Evolutionary conservation across 2,888 invertebrate genomes (phyloP).

Genomic region (Acleris laterana): DNA sequence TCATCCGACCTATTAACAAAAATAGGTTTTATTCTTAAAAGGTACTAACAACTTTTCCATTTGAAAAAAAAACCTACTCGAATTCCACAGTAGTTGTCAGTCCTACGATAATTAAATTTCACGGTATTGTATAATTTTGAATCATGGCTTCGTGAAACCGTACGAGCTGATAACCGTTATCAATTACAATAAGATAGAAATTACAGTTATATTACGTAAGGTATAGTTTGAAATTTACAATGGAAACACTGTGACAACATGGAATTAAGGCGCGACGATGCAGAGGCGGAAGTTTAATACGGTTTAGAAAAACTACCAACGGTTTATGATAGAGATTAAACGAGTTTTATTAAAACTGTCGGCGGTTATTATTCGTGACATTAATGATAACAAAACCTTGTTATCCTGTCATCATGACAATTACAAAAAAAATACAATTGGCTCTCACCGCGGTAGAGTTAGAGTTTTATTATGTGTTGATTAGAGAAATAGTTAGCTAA

Average conservation of each 20-base stretch:
- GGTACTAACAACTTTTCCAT: too few species aligned
- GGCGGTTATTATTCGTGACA: too few species aligned
- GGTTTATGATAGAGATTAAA: slow-evolving; percentile 1
- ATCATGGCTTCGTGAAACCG: background rate
- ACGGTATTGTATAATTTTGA: slow-evolving; percentile 4
- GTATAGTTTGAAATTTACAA: slow-evolving; percentile 14
- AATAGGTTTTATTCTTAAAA: too few species aligned
- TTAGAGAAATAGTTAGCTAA: too few species aligned
- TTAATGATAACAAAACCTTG: too few species aligned
- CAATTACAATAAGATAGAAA: slow-evolving; percentile 33
- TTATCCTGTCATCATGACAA: too few species aligned
- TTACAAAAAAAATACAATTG: too few species aligned
- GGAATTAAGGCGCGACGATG: slow-evolving; percentile 5
- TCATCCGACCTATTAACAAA: too few species aligned
- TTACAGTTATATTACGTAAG: slow-evolving; percentile 1
- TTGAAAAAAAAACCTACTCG: too few species aligned
- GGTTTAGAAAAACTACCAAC: background rate
- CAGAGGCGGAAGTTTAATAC: slow-evolving; percentile 1
- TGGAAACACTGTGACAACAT: slow-evolving; percentile 18
- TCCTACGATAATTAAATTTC: background rate
- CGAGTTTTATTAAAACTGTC: background rate
- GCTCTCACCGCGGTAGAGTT: too few species aligned
- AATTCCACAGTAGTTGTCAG: background rate
- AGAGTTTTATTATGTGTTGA: too few species aligned
- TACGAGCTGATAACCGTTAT: slow-evolving; percentile 28